phyloP scores from a whole-genome alignment of 2,113 vertebrate genomes.

The Paramormyrops kingsleyae region DNA sequence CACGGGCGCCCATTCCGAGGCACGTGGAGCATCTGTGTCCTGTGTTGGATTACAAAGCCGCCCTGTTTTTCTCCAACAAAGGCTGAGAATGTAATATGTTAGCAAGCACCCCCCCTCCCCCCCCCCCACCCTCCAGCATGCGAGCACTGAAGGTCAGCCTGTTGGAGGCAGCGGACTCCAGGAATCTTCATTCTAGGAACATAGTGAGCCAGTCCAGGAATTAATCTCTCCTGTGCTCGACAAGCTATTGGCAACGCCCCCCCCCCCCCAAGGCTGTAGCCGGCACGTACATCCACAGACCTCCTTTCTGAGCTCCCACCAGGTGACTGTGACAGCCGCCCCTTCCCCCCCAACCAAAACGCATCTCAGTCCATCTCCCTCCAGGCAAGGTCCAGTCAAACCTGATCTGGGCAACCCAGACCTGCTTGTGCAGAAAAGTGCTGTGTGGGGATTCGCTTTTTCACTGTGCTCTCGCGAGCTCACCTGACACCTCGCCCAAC shows the following conservation, averaged over 20 bases:
- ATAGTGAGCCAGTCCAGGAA: constrained; percentile 3
- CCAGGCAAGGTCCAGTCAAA: not conserved
- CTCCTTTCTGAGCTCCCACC: not conserved
- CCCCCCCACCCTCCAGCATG: not conserved
- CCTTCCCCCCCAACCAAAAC: not conserved
- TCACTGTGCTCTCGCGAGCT: not conserved
- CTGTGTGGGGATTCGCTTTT: not conserved
- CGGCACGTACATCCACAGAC: not conserved
- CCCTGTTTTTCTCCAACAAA: not conserved
- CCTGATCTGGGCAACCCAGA: not conserved
- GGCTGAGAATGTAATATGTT: not conserved
- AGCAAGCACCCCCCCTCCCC: not conserved
- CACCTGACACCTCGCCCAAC: not conserved
- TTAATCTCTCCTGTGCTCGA: not conserved
- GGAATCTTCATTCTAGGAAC: constrained; percentile 16
- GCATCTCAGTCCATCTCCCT: not conserved
- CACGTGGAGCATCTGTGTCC: not conserved
- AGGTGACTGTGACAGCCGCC: not conserved
- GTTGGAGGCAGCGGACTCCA: not conserved
- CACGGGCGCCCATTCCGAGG: not conserved
- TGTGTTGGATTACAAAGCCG: constrained; percentile 9
- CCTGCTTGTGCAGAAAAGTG: not conserved
- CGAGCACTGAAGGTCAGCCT: not conserved
- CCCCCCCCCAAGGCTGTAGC: not conserved
- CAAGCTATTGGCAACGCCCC: not conserved